Conservation (phyloP, 2,113 vertebrate genomes). For the Semicossyphus pulcher region DNA sequence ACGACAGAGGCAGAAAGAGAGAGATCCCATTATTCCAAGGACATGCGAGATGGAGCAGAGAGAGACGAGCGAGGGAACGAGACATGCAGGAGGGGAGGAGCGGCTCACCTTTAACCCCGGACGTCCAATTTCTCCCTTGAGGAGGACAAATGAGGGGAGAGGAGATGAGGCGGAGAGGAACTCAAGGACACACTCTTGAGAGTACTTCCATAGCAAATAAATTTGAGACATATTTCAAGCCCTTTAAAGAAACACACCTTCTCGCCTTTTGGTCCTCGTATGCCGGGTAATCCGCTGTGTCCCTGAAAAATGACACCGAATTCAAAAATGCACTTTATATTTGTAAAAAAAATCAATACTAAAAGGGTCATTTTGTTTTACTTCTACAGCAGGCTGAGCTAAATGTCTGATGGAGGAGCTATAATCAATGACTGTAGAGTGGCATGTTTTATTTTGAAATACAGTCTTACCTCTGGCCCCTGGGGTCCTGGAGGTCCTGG, state of each 20-base stretch:
- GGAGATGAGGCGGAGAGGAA: slow-evolving; percentile 19
- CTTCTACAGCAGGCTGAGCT: neutral
- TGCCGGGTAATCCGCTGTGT: slow-evolving; percentile 87
- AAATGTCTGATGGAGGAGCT: neutral
- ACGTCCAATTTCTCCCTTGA: slow-evolving; percentile 93
- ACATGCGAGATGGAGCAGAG: slow-evolving; percentile 22
- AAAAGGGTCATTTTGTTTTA: slow-evolving; percentile 17
- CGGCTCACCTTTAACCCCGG: slow-evolving; percentile 92
- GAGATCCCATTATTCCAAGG: slow-evolving; percentile 64
- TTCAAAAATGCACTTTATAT: slow-evolving; percentile 11
- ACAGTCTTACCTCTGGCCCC: slow-evolving; percentile 89
- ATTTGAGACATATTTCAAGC: slow-evolving; percentile 46
- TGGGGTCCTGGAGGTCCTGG: slow-evolving; percentile 80
- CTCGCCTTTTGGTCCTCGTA: slow-evolving; percentile 91
- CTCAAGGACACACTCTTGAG: slow-evolving; percentile 53
- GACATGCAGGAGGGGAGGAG: slow-evolving; percentile 25
- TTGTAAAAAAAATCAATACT: slow-evolving; percentile 41
- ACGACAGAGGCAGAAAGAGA: slow-evolving; percentile 3
- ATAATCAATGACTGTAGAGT: slow-evolving; percentile 4
- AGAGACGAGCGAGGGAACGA: neutral
- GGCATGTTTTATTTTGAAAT: neutral
- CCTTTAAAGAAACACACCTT: slow-evolving; percentile 81
- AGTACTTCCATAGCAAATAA: slow-evolving; percentile 27
- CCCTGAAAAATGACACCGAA: slow-evolving; percentile 80
- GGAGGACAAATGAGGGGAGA: slow-evolving; percentile 61